Conservation (phyloP, 2,888 invertebrate species). For the Oconnorella tubifera region DNA sequence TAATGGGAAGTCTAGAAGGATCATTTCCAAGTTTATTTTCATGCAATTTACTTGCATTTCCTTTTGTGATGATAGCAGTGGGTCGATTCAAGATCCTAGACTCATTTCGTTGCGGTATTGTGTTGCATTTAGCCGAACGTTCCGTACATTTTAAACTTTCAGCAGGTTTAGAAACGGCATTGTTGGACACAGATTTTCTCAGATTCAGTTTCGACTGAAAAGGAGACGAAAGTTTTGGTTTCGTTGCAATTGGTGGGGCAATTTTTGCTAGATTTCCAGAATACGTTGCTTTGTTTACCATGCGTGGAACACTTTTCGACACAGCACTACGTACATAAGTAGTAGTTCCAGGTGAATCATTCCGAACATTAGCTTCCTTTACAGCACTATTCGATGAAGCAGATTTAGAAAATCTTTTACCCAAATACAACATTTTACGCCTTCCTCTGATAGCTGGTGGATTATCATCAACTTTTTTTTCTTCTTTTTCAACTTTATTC, state of each 20-base stretch:
- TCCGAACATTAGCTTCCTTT: not conserved
- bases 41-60: too few species aligned
- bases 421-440: slow-evolving; percentile 19
- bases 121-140: not conserved
- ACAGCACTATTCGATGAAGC: not conserved
- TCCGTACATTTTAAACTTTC: not conserved
- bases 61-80: too few species aligned
- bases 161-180: not conserved
- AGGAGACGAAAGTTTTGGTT: too few species aligned
- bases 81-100: too few species aligned
- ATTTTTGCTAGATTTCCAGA: too few species aligned
- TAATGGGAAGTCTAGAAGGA: not conserved
- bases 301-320: too few species aligned
- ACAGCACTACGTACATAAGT: not conserved
- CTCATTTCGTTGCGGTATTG: too few species aligned
- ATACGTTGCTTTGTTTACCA: too few species aligned
- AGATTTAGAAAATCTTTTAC: not conserved
- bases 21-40: not conserved
- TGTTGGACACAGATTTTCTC: not conserved
- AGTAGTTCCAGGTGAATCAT: not conserved
- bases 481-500: not conserved
- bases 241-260: too few species aligned
- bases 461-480: not conserved
- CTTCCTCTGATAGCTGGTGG: slow-evolving; percentile 19
- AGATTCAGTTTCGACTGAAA: not conserved